Base-by-base conservation (phyloP, 2,888 invertebrate genomes). In the Thymelicus sylvestris region DNA sequence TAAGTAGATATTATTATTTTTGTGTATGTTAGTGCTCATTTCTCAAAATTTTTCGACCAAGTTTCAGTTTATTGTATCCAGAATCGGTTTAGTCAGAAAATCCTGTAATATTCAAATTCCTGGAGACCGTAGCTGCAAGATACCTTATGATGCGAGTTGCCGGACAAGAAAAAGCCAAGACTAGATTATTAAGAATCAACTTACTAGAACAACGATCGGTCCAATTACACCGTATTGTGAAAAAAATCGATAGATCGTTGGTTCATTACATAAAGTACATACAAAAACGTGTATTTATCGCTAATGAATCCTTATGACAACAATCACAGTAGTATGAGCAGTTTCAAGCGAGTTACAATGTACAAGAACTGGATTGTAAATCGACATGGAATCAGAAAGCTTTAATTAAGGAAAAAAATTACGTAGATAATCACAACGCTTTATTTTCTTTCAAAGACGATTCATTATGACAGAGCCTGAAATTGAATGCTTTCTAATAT, bases 281-380 rank as follows among this genome's bases (percentile, higher is more conserved):
- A 24, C 24, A 80, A 80, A 82, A 81, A 79, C 75, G 79, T 78
- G 78, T 78, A 75, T 75, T 78, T 76, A 75, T 75, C 41, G 48
- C 72, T 60, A 67, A 72, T 63, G 65, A 12, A 10, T 68, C 64
- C 39, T 60, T 50, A 48, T 60, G 59, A 57, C 47, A 66, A 69
- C 50, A 61, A 66, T 69, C 64, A 31, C 31, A 31, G 8, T 24
- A 13, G 12, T 31, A 57, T 31, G 31, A 57, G 31, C 57, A 6
- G 57, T 57, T 57, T 57, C 57, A 31, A 31, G 31, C 12, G 13
- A 57, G 31, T 8, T 31, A 31, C 12, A 57, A 31, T 57, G 7
- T 13, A 31, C 57, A 6, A 7, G 10, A 57, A 57, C 57, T 52
- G 19, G 50, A 52, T 19, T 15, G 19, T 19, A 52, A 44, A 19